phyloP scores from a whole-genome alignment of 2,113 vertebrate genomes.

The Ia io region DNA sequence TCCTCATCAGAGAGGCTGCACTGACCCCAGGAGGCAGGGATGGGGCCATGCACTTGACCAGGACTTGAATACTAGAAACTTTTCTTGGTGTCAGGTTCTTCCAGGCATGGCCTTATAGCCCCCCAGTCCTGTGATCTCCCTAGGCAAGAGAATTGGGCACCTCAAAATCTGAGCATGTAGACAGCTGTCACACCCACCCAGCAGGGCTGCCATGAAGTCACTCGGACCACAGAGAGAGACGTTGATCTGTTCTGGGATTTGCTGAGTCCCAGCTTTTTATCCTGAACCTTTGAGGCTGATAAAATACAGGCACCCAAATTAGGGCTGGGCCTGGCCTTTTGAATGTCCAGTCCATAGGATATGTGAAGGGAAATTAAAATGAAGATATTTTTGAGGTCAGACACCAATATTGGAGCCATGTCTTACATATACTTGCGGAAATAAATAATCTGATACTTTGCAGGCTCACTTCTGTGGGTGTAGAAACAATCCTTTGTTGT shows the following conservation, averaged over 20 bases:
- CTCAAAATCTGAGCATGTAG: not conserved
- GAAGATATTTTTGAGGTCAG: not conserved
- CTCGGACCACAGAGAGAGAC: not conserved
- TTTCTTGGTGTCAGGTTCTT: not conserved
- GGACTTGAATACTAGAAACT: not conserved
- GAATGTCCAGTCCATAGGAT: not conserved
- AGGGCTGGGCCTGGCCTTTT: not conserved
- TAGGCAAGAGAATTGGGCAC: not conserved
- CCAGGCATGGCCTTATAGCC: no score
- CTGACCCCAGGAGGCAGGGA: not conserved
- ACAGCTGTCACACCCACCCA: rapidly evolving
- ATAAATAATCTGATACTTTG: not conserved
- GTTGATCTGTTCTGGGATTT: not conserved
- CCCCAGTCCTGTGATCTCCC: not conserved
- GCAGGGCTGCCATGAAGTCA: not conserved
- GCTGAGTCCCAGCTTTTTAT: not conserved
- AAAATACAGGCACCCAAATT: not conserved
- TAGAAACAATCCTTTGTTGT: not conserved
- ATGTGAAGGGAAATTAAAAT: not conserved
- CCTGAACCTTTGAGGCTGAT: not conserved
- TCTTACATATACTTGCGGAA: not conserved
- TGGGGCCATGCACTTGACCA: not conserved
- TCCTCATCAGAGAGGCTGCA: not conserved
- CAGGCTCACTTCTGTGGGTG: not conserved
- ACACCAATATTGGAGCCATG: not conserved